These are phyloP conservation scores for Shinisaurus crocodilurus DNA, from an alignment of 2,113 vertebrate species.

Conservation along the genomic window DNA sequence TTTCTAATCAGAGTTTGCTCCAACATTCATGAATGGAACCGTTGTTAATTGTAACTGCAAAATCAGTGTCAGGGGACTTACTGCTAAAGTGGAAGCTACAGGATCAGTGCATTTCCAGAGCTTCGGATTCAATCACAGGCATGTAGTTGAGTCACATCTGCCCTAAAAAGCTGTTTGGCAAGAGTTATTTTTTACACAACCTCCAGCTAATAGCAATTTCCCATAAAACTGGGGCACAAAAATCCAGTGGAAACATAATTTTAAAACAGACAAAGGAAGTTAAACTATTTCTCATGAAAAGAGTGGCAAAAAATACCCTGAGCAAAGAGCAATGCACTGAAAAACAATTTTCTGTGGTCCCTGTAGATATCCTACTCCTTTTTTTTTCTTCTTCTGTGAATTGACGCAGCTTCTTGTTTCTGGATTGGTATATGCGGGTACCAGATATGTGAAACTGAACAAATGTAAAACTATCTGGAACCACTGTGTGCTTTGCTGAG, in stretches of 20 bases:
- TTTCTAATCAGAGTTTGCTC: slow-evolving; percentile 62
- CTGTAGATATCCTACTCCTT: background rate
- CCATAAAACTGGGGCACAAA: background rate
- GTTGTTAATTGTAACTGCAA: slow-evolving; percentile 64
- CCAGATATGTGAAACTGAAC: background rate
- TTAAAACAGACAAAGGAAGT: slow-evolving; percentile 18
- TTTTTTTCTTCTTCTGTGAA: background rate
- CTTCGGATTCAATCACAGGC: background rate
- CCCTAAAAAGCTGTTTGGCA: slow-evolving; percentile 10
- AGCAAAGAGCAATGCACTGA: background rate
- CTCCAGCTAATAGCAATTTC: slow-evolving; percentile 11
- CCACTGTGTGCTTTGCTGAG: background rate
- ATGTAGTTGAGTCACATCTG: background rate
- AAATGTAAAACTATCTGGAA: background rate
- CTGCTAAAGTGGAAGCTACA: background rate
- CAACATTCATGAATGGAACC: slow-evolving; percentile 56
- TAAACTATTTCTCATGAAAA: background rate
- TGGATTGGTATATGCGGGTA: background rate
- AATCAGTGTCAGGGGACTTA: slow-evolving; percentile 60
- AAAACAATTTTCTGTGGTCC: background rate
- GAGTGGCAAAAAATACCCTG: background rate
- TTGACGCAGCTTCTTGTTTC: background rate
- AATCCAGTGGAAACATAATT: rapidly evolving
- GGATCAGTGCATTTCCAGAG: background rate
- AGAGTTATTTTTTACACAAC: background rate